Evolutionary conservation across 1,140 invertebrate species (phyloP).

Genomic region (Drosophila pectinifera): DNA sequence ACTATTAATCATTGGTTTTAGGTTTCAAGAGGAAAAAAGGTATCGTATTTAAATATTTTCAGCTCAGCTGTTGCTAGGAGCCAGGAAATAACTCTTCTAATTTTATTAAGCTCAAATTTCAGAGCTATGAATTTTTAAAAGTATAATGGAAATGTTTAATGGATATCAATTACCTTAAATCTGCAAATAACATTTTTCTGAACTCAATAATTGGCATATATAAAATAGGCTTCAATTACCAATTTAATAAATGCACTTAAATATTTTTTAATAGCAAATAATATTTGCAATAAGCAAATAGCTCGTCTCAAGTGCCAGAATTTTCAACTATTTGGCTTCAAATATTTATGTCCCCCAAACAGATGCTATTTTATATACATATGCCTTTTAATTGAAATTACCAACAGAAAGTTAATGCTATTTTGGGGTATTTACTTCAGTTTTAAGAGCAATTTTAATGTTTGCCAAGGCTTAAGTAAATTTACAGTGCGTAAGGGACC

Average conservation of each 20-base stretch:
- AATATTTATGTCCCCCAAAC: constrained; percentile 17
- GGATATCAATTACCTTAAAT: background rate
- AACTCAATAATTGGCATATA: background rate
- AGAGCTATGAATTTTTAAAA: background rate
- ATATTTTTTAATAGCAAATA: background rate
- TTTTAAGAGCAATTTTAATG: constrained; percentile 38
- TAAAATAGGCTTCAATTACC: no score
- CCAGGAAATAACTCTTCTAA: no score
- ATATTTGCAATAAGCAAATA: background rate
- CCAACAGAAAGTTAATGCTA: constrained; percentile 34
- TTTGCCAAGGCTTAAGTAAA: constrained; percentile 51
- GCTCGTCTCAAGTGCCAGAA: constrained; percentile 1
- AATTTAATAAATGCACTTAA: background rate
- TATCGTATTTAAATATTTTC: no score
- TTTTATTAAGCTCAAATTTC: background rate
- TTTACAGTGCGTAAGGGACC: constrained; percentile 50
- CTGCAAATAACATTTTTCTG: background rate
- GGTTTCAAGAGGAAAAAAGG: background rate
- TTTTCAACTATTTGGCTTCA: constrained; percentile 2
- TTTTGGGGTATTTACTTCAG: constrained; percentile 35
- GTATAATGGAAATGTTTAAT: background rate
- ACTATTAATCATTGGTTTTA: background rate
- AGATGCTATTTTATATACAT: constrained; percentile 4
- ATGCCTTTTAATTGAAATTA: constrained; percentile 20
- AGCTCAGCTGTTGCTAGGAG: no score